Evolutionary conservation across 2,888 invertebrate species (phyloP).

Genomic region (Thera britannica): DNA sequence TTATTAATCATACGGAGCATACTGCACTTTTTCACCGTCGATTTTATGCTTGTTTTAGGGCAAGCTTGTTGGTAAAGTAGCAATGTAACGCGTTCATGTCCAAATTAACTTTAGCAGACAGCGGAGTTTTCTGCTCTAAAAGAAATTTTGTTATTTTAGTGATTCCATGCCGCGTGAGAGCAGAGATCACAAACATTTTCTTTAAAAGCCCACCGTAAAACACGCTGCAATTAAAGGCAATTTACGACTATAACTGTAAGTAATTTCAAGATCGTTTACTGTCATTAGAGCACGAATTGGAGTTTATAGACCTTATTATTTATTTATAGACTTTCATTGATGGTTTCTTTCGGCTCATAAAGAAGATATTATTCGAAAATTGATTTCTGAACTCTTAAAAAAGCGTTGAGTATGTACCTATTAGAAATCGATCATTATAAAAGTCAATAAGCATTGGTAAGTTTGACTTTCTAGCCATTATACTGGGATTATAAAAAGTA

Average conservation of each 20-base stretch:
- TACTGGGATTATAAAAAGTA: background rate
- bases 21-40: constrained; percentile 47
- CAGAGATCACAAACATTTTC: constrained; percentile 60
- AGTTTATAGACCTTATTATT: constrained; percentile 59
- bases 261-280: constrained; percentile 58
- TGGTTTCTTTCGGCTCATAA: constrained; percentile 37
- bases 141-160: constrained; percentile 67
- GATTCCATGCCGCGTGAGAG: constrained; percentile 62
- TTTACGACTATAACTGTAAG: constrained; percentile 55
- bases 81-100: constrained; percentile 55
- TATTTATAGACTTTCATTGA: constrained; percentile 55
- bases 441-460: constrained; percentile 13
- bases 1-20: constrained; percentile 42
- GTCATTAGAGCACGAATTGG: constrained; percentile 55
- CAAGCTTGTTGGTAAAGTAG: constrained; percentile 42
- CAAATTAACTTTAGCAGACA: constrained; percentile 61
- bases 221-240: constrained; percentile 55
- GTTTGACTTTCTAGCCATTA: constrained; percentile 4
- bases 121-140: constrained; percentile 63
- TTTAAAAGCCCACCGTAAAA: constrained; percentile 47
- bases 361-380: constrained; percentile 33
- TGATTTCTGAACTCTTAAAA: constrained; percentile 28
- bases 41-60: constrained; percentile 7
- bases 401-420: constrained; percentile 7
- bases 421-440: constrained; percentile 23